These are phyloP conservation scores for Eupristina koningsbergeri DNA, from an alignment of 1,140 invertebrate genomes.

Conservation along the genomic window DNA sequence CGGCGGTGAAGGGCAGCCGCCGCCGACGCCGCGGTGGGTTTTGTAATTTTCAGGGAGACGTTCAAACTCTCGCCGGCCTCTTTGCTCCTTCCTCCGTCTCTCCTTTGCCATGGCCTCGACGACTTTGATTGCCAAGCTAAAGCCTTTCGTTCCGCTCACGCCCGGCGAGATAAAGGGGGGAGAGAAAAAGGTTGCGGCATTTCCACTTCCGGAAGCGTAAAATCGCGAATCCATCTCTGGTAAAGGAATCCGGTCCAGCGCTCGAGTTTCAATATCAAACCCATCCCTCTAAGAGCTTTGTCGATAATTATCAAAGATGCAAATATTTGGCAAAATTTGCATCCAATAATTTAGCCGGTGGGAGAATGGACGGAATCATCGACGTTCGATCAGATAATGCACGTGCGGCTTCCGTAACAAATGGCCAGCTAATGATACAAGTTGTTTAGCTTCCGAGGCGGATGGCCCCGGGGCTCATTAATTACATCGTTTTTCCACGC, in stretches of 20 bases:
- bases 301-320: too few species aligned
- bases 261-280: conserved; percentile 33
- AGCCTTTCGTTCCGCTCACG: conserved; percentile 45
- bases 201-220: conserved; percentile 50
- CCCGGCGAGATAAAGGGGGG: not conserved
- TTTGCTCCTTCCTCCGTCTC: conserved; percentile 4
- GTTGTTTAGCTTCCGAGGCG: conserved; percentile 39
- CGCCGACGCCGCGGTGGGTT: conserved; percentile 36
- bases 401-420: conserved; percentile 27
- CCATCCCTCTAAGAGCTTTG: not conserved
- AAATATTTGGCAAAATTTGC: too few species aligned
- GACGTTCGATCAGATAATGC: conserved; percentile 17
- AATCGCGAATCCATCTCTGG: conserved; percentile 22
- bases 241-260: too few species aligned
- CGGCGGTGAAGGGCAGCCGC: too few species aligned
- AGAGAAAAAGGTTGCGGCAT: conserved; percentile 40
- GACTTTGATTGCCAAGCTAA: conserved; percentile 58
- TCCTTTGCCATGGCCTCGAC: conserved; percentile 7
- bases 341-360: too few species aligned
- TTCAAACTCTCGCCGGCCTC: conserved; percentile 27
- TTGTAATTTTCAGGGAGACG: conserved; percentile 54
- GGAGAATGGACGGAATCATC: not conserved
- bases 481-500: conserved; percentile 21
- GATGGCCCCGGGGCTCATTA: conserved; percentile 18
- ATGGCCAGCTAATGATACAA: conserved; percentile 42